Evolutionary conservation across 2,888 invertebrate genomes (phyloP), one percentile per base, ranked within the genome.

Genomic region (Augochlorella aurata): DNA sequence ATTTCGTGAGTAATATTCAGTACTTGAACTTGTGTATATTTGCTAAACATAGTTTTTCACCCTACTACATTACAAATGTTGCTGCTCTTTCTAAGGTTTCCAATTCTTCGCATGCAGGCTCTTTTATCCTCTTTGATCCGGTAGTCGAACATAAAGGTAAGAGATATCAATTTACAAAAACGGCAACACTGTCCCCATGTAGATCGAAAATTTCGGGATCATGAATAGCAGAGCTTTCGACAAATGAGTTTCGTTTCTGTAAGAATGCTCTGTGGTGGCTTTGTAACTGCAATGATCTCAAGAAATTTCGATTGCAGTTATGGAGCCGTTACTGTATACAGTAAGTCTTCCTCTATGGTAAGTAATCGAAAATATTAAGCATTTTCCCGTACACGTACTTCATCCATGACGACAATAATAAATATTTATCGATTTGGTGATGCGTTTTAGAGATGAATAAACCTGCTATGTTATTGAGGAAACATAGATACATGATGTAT

Each of bases 401-500:
- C 38, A 24, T 24, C 12, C 10, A 58, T 24, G 38, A 38, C 3
- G 29, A 29, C 44, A 29, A 54, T 38, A 18, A 45, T 1, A 8
- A 61, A 29, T 21, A 29, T 29, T 58, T 70, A 76, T 68, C n/a
- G 16, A 67, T 47, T 1, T n/a, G 50, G 1, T 54, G 18, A 38
- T 63, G 38, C n/a, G 12, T 70, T 81, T 75, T 58, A 73, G 77
- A 74, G 50, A 52, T 68, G 58, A 21, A 38, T 70, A 38, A 82
- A 79, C 58, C 24, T 58, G 67, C 75, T 58, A 65, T 72, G 29
- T 21, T 75, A 67, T 61, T 81, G 50, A 83, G 75, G 65, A 61
- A 54, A 74, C 69, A 63, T 58, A 65, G 52, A 61, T 50, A 65
- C 80, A 90, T 73, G 65, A 95, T 95, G 94, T 96, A 95, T 90